A percentile compares a stretch with the other conserved stretches of the same genome.
Conservation (phyloP, 2,888 invertebrate species). For the Pristionchus arcanus region DNA sequence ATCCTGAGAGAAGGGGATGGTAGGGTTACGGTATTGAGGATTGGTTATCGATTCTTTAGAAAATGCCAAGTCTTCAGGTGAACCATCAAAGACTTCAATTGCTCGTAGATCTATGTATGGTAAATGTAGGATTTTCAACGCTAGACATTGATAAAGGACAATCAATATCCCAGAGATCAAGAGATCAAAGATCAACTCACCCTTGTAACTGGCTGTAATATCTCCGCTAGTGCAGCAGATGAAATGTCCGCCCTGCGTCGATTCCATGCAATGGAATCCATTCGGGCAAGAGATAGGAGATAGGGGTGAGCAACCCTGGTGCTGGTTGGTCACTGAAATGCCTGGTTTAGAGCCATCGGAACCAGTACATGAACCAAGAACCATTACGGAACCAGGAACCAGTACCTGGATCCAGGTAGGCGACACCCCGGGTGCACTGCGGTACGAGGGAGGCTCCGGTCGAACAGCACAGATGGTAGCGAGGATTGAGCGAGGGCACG, state of each 20-base stretch:
- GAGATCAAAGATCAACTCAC: slow-evolving; percentile 54
- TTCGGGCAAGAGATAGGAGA: slow-evolving; percentile 65
- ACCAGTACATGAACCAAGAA: no score
- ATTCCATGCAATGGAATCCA: slow-evolving; percentile 72
- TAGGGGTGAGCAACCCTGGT: slow-evolving; percentile 70
- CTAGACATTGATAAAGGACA: no score
- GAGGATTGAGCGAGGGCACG: slow-evolving; percentile 70
- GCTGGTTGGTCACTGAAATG: slow-evolving; percentile 56
- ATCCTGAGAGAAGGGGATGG: slow-evolving; percentile 62
- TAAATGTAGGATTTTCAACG: neutral
- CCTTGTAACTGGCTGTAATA: slow-evolving; percentile 67
- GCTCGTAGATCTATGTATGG: no score
- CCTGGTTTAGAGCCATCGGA: no score
- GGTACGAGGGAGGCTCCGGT: slow-evolving; percentile 59
- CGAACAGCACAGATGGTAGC: slow-evolving; percentile 76
- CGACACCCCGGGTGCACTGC: slow-evolving; percentile 76
- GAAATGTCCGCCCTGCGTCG: slow-evolving; percentile 67
- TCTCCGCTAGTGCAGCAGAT: slow-evolving; percentile 74
- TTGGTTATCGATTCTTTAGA: neutral
- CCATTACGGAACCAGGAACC: no score
- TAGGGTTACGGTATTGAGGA: neutral
- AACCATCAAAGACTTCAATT: no score
- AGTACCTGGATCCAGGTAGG: slow-evolving; percentile 72
- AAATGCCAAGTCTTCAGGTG: no score
- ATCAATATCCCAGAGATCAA: neutral